These are phyloP conservation scores for Margaritifera margaritifera DNA, from an alignment of 2,888 invertebrate genomes.

Conservation along the genomic window DNA sequence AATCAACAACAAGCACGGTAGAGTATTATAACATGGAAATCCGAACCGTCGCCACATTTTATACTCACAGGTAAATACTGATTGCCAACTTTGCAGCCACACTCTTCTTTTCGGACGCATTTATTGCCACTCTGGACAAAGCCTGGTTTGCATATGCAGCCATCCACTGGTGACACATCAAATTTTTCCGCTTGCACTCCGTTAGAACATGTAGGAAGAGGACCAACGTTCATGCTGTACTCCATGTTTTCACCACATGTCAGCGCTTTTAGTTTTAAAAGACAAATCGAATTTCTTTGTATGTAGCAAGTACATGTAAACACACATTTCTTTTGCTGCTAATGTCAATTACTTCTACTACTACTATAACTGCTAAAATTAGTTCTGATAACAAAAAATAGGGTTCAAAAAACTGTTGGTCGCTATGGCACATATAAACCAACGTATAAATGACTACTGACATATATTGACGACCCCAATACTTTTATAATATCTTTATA, in stretches of 20 bases:
- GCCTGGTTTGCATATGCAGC: constrained; percentile 29
- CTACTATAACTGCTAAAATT: too few relatives aligned
- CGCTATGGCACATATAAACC: too few relatives aligned
- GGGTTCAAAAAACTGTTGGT: too few relatives aligned
- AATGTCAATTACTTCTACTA: too few relatives aligned
- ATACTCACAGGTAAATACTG: constrained; percentile 28
- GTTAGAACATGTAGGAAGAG: constrained; percentile 30
- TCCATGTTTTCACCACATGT: constrained; percentile 23
- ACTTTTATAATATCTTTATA: too few relatives aligned
- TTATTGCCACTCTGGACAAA: constrained; percentile 24
- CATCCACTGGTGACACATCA: constrained; percentile 18
- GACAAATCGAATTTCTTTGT: too few relatives aligned
- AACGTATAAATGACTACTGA: too few relatives aligned
- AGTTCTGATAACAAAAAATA: too few relatives aligned
- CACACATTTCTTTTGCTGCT: too few relatives aligned
- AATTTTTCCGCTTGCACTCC: constrained; percentile 15
- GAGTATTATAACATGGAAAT: neutral
- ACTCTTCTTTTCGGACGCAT: constrained; percentile 21
- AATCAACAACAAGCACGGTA: too few relatives aligned
- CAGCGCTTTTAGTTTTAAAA: constrained; percentile 12
- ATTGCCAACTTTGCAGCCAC: constrained; percentile 24
- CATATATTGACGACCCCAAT: too few relatives aligned
- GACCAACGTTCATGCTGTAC: constrained; percentile 16
- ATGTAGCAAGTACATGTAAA: too few relatives aligned
- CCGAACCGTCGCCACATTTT: neutral